Base-by-base conservation (phyloP, 92 coral and sea anemone species). In the Zoanthus sociatus region DNA sequence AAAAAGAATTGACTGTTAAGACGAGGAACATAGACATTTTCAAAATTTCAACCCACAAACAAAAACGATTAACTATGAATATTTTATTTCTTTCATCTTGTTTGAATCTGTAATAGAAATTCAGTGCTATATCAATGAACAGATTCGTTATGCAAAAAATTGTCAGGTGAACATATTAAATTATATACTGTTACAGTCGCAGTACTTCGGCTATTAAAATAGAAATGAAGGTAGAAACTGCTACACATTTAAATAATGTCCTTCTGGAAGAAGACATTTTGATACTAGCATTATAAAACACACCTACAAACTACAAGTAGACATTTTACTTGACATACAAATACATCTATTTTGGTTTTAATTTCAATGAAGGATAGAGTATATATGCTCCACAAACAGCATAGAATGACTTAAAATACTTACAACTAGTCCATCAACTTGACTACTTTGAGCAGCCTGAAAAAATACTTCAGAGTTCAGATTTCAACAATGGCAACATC, bases 371-470 rank as follows among this genome's bases (percentile, higher is more conserved):
- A 69, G 12, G 9, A 69, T 18, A 26, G 7, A 46, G 1, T 16
- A 42, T 6, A 32, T 76, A 14, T 53, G 67, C 61, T 51, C 7
- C 5, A 53, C 30, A 54, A 14, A 30, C 31, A 50, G 13, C 53
- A 10, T 12, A 51, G 6, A 1, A 51, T 10, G 53, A 53, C 17
- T 30, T 21, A 13, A 77, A 66, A 20, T 68, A 81, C 75, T 87
- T 70, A 90, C 93, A 82, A 87, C 37, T n/a, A 73, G 84, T 21
- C 88, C 91, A 82, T 90, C 93, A 56, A 56, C 91, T 21, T 87
- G 79, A 20, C 82, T 56, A 9, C 86, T 56, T 82, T 88, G 58
- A 64, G 30, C 63, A 66, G 85, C 85, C 85, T 81, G 58, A 31
- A 81, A 66, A 67, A 47, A 81, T 45, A 67, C 30, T 64, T 81